Evolutionary conservation across 2,888 invertebrate species (phyloP), one percentile per base, ranked within the genome.

Genomic region (Melanchra persicariae): DNA sequence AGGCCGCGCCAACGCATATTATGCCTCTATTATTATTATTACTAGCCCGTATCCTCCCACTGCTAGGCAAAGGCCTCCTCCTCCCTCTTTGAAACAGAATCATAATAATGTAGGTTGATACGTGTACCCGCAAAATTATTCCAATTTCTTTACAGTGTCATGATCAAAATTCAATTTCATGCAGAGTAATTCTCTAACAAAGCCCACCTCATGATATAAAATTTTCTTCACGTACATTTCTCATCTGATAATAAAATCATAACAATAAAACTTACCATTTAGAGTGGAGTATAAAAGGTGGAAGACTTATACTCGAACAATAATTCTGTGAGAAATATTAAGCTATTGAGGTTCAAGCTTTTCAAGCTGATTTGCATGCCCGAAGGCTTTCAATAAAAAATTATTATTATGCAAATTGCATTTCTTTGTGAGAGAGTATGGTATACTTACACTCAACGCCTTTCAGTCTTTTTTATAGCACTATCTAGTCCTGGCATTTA

Each of bases 381-480:
- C 83, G 72, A 88, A 87, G 85, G 89, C 89, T 89, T 92, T 91
- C 92, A 92, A 93, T 93, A 91, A 92, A 93, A 93, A 91, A 90
- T 89, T 93, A 94, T 95, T 94, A 91, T 94, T 91, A 95, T 94
- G 94, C 92, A 95, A 94, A 94, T 94, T 93, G 94, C 91, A 92
- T 92, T 90, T 91, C 91, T 91, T 91, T 92, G 92, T 89, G 83
- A 87, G 75, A 81, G 85, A 87, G 87, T 91, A 85, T 88, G 90
- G 88, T 88, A 87, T 86, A 84, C 90, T 89, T 88, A 88, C 85
- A 81, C 85, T 87, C 81, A 87, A 91, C 91, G 88, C 90, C 90
- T 91, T 92, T 92, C 89, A 91, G 81, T 72, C 68, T 81, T 84
- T 52, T 79, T 86, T 61, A 74, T 52, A 73, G 81, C 82, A 75